These are phyloP conservation scores for Anarsia innoxiella DNA, from an alignment of 2,888 invertebrate species.

Conservation along the genomic window DNA sequence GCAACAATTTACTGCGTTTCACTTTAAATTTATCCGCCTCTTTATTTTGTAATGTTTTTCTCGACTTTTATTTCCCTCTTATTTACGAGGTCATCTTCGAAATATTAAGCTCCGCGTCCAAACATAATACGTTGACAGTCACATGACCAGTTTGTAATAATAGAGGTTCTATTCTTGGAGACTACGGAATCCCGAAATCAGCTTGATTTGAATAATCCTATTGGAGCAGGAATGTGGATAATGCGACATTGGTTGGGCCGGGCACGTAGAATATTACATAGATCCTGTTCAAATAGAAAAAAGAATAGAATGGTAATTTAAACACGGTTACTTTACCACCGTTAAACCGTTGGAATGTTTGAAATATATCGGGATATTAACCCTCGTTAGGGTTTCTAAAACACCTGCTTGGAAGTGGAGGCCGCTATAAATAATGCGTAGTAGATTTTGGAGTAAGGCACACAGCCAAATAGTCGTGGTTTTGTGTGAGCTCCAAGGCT, in stretches of 20 bases:
- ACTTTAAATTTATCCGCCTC: no score
- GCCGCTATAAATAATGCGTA: no score
- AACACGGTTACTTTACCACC: constrained; percentile 4
- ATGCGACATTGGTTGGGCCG: constrained; percentile 30
- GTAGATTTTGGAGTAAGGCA: no score
- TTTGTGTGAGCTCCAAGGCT: no score
- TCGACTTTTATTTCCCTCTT: no score
- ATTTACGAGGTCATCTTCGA: not conserved
- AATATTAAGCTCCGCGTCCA: not conserved
- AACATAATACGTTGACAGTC: not conserved
- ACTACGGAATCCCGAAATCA: constrained; percentile 13
- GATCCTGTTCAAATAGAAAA: constrained; percentile 16
- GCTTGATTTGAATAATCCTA: constrained; percentile 44
- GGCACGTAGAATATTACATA: constrained; percentile 38
- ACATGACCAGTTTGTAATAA: not conserved
- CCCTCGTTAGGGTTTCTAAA: no score
- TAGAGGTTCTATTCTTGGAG: not conserved
- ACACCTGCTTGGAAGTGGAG: not conserved
- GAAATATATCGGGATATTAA: no score
- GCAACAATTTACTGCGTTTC: no score
- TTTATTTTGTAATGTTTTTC: no score
- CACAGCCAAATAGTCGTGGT: no score
- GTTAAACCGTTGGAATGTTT: no score
- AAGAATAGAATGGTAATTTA: not conserved
- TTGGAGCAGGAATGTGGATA: constrained; percentile 34